These are phyloP conservation scores for Ceratosolen fusciceps DNA, from an alignment of 1,140 invertebrate species.

Conservation along the genomic window DNA sequence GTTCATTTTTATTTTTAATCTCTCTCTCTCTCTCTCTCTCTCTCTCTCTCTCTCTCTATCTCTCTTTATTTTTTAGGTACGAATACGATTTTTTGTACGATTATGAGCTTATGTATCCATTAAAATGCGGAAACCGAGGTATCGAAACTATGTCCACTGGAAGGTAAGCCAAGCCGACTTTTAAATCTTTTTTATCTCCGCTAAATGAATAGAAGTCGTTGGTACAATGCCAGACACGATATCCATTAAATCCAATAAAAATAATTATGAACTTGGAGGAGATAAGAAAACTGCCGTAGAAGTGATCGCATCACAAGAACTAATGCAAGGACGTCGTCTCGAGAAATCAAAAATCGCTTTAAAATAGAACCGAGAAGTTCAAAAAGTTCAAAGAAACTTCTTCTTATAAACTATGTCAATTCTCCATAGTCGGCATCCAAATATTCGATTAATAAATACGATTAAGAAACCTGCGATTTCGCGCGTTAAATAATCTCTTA, in stretches of 20 bases:
- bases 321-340: background rate
- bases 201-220: constrained; percentile 5
- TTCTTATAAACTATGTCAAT: background rate
- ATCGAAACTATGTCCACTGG: background rate
- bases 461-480: too few species aligned
- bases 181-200: background rate
- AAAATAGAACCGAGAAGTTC: background rate
- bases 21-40: too few species aligned
- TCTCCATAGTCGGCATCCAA: too few species aligned
- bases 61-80: too few species aligned
- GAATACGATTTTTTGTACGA: too few species aligned
- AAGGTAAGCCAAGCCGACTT: background rate
- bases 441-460: too few species aligned
- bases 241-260: background rate
- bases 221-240: background rate
- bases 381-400: background rate
- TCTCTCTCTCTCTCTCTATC: too few species aligned
- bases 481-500: too few species aligned
- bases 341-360: constrained; percentile 1
- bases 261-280: background rate
- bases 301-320: background rate
- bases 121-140: background rate
- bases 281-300: background rate
- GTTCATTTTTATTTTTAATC: too few species aligned
- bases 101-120: too few species aligned